Base-by-base conservation (phyloP, 2,888 invertebrate genomes). In the Stenodera caucasica region DNA sequence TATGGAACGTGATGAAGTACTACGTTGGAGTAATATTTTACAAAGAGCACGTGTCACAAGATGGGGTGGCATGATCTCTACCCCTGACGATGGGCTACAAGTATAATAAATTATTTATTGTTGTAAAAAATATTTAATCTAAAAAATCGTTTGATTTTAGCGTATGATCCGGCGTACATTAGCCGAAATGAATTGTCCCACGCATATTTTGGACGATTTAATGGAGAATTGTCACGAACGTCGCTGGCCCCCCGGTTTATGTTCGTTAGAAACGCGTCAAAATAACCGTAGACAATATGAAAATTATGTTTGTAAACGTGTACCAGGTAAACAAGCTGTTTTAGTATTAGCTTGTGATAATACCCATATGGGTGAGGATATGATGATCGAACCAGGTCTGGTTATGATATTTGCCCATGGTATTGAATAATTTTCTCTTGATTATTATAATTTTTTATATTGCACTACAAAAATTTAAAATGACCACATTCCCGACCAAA, bases 391-490 rank as follows among this genome's bases (percentile, higher is more conserved):
- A 72, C 97, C 97, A 0, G 98, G 97, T 1, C 86, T 98, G 67
- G 96, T 98, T 55, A 96, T 98, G 96, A 97, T 98, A 76, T 98
- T 98, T 82, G 98, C 98, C 63, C 97, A 98, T 81, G 98, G 97
- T 65, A 95, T 97, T 71, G 93, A 93, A 81, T 92, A 82, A 61
- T 53, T 6, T 21, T 54, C 11, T 49, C 49, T 55, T 55, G 32
- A 33, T 37, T 49, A 15, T 49, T n/a, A n/a, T n/a, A n/a, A n/a
- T n/a, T n/a, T n/a, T n/a, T n/a, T 35, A 35, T 35, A n/a, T n/a
- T 33, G 33, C 12, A 33, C 33, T n/a, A 29, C 5, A 6, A 12
- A 33, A 37, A 37, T 37, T 37, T 2, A 14, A 15, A 3, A 15
- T 7, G 37, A 14, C 14, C 15, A 37, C 37, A 37, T 37, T 37